phyloP scores from a whole-genome alignment of 2,113 vertebrate genomes.

The Misgurnus anguillicaudatus region DNA sequence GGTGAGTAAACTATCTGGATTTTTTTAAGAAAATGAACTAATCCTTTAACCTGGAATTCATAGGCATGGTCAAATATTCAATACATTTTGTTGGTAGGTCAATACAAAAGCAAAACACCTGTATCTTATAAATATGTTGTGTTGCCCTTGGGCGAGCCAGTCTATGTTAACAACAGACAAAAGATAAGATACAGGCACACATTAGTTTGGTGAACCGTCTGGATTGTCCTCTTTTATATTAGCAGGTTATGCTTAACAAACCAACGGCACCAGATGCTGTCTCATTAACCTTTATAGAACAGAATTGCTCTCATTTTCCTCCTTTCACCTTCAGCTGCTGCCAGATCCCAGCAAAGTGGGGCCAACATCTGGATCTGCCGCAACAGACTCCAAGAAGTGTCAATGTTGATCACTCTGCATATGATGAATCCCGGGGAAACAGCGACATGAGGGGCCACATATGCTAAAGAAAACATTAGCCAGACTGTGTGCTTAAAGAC shows the following conservation, averaged over 20 bases:
- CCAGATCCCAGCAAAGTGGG: constrained; percentile 44
- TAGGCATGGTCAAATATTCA: too few species aligned
- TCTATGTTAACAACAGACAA: not conserved
- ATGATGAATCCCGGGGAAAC: not conserved
- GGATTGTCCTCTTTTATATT: constrained; percentile 42
- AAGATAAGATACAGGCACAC: constrained; percentile 46
- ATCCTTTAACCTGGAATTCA: too few species aligned
- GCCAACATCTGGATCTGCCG: constrained; percentile 42
- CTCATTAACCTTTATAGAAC: constrained; percentile 68
- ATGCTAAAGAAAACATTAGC: not conserved
- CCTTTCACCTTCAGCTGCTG: constrained; percentile 66
- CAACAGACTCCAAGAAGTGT: constrained; percentile 23
- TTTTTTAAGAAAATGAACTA: too few species aligned
- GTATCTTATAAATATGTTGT: too few species aligned
- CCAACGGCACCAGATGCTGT: constrained; percentile 71
- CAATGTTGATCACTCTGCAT: constrained; percentile 13
- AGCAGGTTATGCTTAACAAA: constrained; percentile 48
- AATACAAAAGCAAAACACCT: not conserved
- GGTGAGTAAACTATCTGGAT: too few species aligned
- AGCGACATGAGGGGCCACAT: constrained; percentile 8
- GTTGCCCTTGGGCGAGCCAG: too few species aligned
- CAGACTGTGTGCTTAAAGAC: not conserved
- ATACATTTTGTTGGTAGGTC: too few species aligned
- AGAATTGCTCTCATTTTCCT: constrained; percentile 57
- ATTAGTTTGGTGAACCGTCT: constrained; percentile 50